Conservation (phyloP, 1,140 invertebrate species). For the Drosophila murphyi region DNA sequence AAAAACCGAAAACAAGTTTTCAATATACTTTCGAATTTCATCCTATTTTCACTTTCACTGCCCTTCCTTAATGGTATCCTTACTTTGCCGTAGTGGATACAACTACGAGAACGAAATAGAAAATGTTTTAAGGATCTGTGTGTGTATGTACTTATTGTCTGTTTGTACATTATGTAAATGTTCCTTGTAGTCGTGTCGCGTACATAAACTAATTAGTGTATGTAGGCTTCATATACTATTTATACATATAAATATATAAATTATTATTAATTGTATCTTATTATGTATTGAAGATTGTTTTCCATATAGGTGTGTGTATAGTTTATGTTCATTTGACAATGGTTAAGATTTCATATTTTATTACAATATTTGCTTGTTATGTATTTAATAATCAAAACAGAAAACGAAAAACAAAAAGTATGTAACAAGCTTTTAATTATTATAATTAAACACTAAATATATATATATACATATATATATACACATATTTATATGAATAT, state of each 20-base stretch:
- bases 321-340: slow-evolving; percentile 54
- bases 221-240: slow-evolving; percentile 35
- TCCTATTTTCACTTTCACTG: slow-evolving; percentile 10
- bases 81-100: slow-evolving; percentile 26
- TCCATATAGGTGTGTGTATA: slow-evolving; percentile 66
- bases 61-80: slow-evolving; percentile 1
- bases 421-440: slow-evolving; percentile 75
- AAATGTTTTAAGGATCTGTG: slow-evolving; percentile 39
- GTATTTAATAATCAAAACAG: slow-evolving; percentile 74
- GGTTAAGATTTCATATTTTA: slow-evolving; percentile 37
- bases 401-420: slow-evolving; percentile 28
- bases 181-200: slow-evolving; percentile 69
- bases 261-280: slow-evolving; percentile 1
- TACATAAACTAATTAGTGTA: slow-evolving; percentile 36
- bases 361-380: slow-evolving; percentile 75
- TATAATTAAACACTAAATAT: slow-evolving; percentile 52
- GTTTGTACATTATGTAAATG: slow-evolving; percentile 83
- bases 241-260: slow-evolving; percentile 24
- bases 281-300: slow-evolving; percentile 47
- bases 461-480: slow-evolving; percentile 50
- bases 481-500: slow-evolving; percentile 54
- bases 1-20: not conserved
- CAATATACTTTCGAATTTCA: slow-evolving; percentile 17
- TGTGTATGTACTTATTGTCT: slow-evolving; percentile 63
- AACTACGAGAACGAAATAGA: not conserved